Percentiles rank a stretch among this genome's conserved stretches.
phyloP scores from a whole-genome alignment of 2,113 vertebrate species.

The Heloderma charlesbogerti region DNA sequence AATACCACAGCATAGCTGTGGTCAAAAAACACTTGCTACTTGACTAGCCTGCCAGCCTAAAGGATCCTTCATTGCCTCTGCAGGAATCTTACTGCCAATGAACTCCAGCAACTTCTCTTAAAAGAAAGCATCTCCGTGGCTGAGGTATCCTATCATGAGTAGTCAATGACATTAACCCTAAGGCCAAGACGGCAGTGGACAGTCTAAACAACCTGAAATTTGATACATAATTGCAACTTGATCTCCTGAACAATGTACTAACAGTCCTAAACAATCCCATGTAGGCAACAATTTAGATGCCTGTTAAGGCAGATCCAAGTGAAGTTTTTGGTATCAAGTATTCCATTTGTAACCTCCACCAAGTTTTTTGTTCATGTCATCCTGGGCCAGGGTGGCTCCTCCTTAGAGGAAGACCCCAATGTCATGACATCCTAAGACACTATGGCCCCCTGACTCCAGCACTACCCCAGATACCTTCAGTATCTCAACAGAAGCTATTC shows the following conservation, averaged over 20 bases:
- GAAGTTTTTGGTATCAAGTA: too few species aligned
- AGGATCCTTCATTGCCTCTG: slow-evolving; percentile 54
- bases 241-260: not conserved
- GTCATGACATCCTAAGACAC: too few species aligned
- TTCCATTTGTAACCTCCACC: too few species aligned
- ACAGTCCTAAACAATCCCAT: not conserved
- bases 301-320: too few species aligned
- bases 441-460: too few species aligned
- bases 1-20: slow-evolving; percentile 42
- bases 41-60: slow-evolving; percentile 45
- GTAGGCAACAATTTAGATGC: not conserved
- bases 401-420: too few species aligned
- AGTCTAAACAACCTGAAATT: not conserved
- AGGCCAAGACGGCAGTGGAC: not conserved
- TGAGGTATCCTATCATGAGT: not conserved
- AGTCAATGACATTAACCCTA: not conserved
- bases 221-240: not conserved
- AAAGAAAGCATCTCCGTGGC: slow-evolving; percentile 43
- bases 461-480: too few species aligned
- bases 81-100: slow-evolving; percentile 12
- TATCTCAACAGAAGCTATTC: too few species aligned
- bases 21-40: slow-evolving; percentile 56
- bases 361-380: too few species aligned
- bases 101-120: slow-evolving; percentile 23
- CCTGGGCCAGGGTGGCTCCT: too few species aligned